Base-by-base conservation (phyloP, 2,113 vertebrate genomes). In the Antechinus flavipes region DNA sequence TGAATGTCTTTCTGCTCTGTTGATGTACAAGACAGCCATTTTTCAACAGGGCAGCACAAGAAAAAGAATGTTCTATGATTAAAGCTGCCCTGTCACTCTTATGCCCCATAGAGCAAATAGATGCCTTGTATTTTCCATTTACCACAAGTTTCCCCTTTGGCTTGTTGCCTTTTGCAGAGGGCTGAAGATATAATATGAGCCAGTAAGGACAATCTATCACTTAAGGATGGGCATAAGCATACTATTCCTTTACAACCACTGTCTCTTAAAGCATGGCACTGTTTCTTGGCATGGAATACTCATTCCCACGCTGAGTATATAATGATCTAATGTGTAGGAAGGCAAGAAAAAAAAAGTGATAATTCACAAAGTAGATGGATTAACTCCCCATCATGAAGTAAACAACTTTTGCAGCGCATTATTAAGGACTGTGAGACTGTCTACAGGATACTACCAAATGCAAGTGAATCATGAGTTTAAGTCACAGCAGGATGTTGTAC, bases 401-500 rank as follows among this genome's bases (percentile, higher is more conserved):
- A 92, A 94, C 22, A 89, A 92, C 55, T 93, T 90, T 30, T 90
- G 68, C 68, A 53, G 54, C n/a, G 35, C 93, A 95, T 91, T 96
- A 91, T 92, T 93, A 89, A 93, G 61, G 50, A 93, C 19, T 53
- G 16, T 30, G 91, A 23, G 25, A 25, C 54, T 93, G 90, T 58
- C 53, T 96, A 50, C n/a, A 94, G 90, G 56, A 89, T 50, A 52
- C n/a, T 50, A 93, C 27, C 89, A 90, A 76, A 4, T 93, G 54
- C 90, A 58, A 94, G 96, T 84, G 90, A 94, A 50, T 76, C 47
- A 95, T 94, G 84, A 49, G 91, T 68, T 94, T 95, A 25, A 58
- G 68, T 92, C 26, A 42, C 42, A 84, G 89, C 47, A 58, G 90
- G 93, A 52, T 91, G 84, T 95, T 93, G 92, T 93, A n/a, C 90